These are phyloP conservation scores for Prunella fulvescens DNA, from an alignment of 2,113 vertebrate species.

Conservation along the genomic window DNA sequence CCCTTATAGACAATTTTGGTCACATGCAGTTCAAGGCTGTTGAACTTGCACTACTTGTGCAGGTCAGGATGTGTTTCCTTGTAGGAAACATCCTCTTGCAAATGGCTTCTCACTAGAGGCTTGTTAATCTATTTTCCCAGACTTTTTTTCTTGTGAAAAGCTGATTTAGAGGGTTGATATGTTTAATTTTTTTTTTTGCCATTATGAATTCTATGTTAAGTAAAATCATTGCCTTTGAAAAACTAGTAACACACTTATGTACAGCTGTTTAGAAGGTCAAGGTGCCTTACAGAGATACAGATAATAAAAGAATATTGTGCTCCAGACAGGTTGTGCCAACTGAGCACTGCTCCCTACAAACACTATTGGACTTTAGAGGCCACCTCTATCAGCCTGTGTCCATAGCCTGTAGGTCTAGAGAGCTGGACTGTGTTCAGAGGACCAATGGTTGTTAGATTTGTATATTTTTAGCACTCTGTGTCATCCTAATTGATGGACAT, in stretches of 20 bases:
- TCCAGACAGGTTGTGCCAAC: background rate
- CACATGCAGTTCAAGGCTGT: rapidly evolving
- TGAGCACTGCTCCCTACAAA: background rate
- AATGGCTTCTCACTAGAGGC: background rate
- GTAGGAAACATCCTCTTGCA: background rate
- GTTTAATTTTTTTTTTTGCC: background rate
- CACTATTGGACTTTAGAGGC: background rate
- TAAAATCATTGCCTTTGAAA: background rate
- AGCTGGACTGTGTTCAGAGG: background rate
- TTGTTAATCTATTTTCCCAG: background rate
- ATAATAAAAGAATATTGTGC: background rate
- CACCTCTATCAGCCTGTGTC: background rate
- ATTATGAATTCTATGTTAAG: background rate
- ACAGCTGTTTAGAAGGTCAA: background rate
- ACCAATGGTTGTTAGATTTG: background rate
- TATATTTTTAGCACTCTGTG: conserved; percentile 44
- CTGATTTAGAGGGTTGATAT: background rate
- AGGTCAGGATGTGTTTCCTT: background rate
- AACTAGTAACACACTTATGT: background rate
- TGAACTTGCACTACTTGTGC: background rate
- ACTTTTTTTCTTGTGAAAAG: background rate
- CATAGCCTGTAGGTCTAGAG: background rate
- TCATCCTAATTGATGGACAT: conserved; percentile 53
- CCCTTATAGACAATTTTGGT: background rate
- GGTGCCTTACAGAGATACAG: background rate